Evolutionary conservation across 2,113 vertebrate genomes (phyloP).

Genomic region (Boulengeromyrus knoepffleri): DNA sequence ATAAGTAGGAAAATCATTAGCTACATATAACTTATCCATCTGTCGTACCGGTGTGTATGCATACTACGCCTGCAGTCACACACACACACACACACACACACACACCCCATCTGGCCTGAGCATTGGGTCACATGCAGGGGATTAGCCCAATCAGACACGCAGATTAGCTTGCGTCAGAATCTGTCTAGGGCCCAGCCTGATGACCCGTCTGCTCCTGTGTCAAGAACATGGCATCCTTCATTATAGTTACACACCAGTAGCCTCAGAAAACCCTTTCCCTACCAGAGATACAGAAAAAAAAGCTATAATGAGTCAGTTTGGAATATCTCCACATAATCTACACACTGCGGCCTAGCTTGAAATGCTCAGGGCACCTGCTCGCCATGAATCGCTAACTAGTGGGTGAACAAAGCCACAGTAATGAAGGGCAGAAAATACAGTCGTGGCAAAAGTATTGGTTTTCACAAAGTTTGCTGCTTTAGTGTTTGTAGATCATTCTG

Average conservation of each 20-base stretch:
- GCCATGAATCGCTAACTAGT: background rate
- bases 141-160: slow-evolving; percentile 56
- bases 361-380: background rate
- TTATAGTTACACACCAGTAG: background rate
- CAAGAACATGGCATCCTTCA: background rate
- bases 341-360: background rate
- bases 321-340: background rate
- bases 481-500: too few species aligned
- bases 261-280: background rate
- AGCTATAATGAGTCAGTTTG: background rate
- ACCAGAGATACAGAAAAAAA: background rate
- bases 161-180: slow-evolving; percentile 46
- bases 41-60: background rate
- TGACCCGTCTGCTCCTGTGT: slow-evolving; percentile 7
- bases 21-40: background rate
- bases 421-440: background rate
- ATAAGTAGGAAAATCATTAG: background rate
- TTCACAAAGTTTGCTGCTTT: too few species aligned
- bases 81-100: background rate
- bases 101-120: background rate
- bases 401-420: background rate
- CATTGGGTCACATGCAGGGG: slow-evolving; percentile 31
- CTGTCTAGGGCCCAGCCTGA: slow-evolving; percentile 26
- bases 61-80: background rate
- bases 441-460: too few species aligned